phyloP scores from a whole-genome alignment of 2,113 vertebrate genomes.

The Tauraco erythrolophus region DNA sequence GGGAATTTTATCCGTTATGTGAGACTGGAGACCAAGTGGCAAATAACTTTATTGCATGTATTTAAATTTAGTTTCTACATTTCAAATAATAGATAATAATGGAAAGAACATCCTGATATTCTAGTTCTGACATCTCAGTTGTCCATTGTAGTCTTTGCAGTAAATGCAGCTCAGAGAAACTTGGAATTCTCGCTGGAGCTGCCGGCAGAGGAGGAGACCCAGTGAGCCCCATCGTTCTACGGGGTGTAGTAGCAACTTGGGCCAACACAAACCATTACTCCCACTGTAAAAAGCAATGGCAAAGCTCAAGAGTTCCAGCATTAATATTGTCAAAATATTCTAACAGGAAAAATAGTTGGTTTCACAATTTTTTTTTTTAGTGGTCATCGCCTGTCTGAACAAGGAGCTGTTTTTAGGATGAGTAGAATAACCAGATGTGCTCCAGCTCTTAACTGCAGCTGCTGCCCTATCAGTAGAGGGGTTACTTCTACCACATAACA shows the following conservation, averaged over 20 bases:
- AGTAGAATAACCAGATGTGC: conserved; percentile 2
- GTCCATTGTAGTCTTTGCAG: too few relatives aligned
- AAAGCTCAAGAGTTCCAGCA: not conserved
- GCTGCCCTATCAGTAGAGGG: not conserved
- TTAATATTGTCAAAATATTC: not conserved
- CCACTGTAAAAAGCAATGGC: not conserved
- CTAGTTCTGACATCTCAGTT: not conserved
- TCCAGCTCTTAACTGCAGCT: not conserved
- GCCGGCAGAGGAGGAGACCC: not conserved
- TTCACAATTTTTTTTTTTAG: not conserved
- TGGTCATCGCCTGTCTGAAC: not conserved
- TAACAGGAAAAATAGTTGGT: not conserved
- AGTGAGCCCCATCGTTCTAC: fast-evolving
- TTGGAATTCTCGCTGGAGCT: not conserved
- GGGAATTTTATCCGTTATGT: fast-evolving
- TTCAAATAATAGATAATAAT: not conserved
- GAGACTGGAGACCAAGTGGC: not conserved
- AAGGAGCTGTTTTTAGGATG: not conserved
- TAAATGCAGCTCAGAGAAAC: not conserved
- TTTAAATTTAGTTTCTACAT: not conserved
- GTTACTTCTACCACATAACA: conserved; percentile 27
- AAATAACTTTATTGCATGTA: not conserved
- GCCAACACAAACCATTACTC: not conserved
- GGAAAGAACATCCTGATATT: not conserved
- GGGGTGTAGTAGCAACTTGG: not conserved